These are phyloP conservation scores for Arctia plantaginis DNA, from an alignment of 2,888 invertebrate genomes.

Conservation along the genomic window DNA sequence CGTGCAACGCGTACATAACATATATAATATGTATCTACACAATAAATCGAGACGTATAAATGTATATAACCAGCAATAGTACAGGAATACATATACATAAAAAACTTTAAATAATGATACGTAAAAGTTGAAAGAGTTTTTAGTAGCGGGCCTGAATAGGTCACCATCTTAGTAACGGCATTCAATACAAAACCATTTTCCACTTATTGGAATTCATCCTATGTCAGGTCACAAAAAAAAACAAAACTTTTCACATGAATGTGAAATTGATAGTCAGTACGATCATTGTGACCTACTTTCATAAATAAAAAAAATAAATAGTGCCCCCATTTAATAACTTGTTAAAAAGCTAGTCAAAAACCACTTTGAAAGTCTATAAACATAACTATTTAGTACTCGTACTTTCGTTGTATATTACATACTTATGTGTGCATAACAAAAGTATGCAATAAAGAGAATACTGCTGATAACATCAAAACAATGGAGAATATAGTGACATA, in stretches of 20 bases:
- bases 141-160: neutral
- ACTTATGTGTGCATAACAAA: neutral
- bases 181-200: neutral
- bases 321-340: conserved; percentile 19
- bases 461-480: neutral
- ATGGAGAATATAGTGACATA: neutral
- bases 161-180: neutral
- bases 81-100: neutral
- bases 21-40: neutral
- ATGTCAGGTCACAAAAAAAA: conserved; percentile 43
- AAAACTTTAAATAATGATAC: neutral
- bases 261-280: conserved; percentile 16
- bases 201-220: neutral
- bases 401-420: neutral
- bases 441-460: neutral
- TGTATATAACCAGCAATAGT: neutral
- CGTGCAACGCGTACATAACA: conserved; percentile 67
- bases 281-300: conserved; percentile 6
- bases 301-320: conserved; percentile 26
- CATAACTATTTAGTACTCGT: neutral
- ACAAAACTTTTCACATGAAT: no score
- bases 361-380: conserved; percentile 21
- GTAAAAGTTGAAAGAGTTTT: neutral
- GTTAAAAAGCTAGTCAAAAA: conserved; percentile 8
- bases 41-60: neutral